These are phyloP conservation scores for Calephelis perditalis DNA, from an alignment of 2,888 invertebrate species.

Conservation along the genomic window DNA sequence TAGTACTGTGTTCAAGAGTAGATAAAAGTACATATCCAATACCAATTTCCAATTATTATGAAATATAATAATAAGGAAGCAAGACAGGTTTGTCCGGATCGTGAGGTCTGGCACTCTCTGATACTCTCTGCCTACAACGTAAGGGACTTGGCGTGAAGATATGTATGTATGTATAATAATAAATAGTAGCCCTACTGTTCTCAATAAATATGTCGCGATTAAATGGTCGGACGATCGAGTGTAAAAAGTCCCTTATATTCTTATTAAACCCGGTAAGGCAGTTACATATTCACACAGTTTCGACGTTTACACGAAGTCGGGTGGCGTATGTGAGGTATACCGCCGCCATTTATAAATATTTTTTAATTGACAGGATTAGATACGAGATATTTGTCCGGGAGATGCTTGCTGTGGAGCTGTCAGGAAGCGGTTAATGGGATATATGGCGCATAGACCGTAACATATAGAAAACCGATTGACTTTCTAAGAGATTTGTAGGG, in stretches of 20 bases:
- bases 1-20: no score
- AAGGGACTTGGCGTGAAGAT: no score
- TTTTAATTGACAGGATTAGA: slow-evolving; percentile 34
- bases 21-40: no score
- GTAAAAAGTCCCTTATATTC: background rate
- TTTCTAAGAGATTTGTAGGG: slow-evolving; percentile 4
- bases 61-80: no score
- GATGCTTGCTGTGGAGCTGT: background rate
- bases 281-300: slow-evolving; percentile 8
- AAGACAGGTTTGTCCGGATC: no score
- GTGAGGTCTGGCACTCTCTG: no score
- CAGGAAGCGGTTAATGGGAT: slow-evolving; percentile 16
- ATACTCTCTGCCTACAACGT: no score
- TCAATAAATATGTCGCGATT: no score
- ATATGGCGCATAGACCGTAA: slow-evolving; percentile 7
- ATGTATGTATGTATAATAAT: no score
- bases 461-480: background rate
- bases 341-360: slow-evolving; percentile 31
- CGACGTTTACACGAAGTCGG: slow-evolving; percentile 5
- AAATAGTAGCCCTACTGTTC: no score
- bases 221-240: background rate
- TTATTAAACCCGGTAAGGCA: slow-evolving; percentile 4
- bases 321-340: slow-evolving; percentile 15
- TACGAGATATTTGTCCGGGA: slow-evolving; percentile 18
- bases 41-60: no score